Evolutionary conservation across 1,140 invertebrate species (phyloP).

Genomic region (Potamilus streckersoni): DNA sequence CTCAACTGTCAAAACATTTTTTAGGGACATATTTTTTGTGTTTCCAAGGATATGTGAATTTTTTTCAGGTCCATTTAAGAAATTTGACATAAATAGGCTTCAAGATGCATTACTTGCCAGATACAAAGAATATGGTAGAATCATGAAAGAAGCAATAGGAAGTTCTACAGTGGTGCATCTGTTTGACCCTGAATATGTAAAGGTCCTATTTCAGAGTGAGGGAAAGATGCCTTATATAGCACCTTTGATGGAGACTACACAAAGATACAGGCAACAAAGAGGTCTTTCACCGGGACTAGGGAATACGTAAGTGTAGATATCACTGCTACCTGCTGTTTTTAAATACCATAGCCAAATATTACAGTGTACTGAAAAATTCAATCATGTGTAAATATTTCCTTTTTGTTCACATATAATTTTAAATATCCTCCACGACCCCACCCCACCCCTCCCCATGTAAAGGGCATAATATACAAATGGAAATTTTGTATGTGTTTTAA

Average conservation of each 20-base stretch:
- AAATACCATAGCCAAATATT: constrained; percentile 67
- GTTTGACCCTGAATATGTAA: constrained; percentile 69
- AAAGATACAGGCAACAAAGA: constrained; percentile 69
- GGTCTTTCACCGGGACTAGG: constrained; percentile 71
- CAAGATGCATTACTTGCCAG: constrained; percentile 49
- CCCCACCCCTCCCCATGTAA: no score
- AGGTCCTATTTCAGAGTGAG: constrained; percentile 66
- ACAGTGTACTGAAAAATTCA: neutral
- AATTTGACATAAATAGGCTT: constrained; percentile 41
- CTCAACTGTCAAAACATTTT: no score
- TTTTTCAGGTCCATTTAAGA: constrained; percentile 46
- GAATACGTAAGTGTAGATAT: constrained; percentile 68
- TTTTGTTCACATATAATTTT: neutral
- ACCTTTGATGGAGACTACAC: constrained; percentile 70
- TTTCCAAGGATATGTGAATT: neutral
- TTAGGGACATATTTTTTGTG: neutral
- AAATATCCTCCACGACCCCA: no score
- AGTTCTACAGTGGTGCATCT: constrained; percentile 66
- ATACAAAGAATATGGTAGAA: constrained; percentile 61
- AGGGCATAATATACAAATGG: no score
- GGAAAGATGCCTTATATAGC: constrained; percentile 69
- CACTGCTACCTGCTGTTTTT: no score
- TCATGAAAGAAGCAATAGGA: constrained; percentile 62
- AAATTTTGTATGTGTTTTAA: no score
- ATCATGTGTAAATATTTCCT: no score